These are phyloP conservation scores for Ephestia elutella DNA, from an alignment of 1,140 invertebrate genomes.

Conservation along the genomic window DNA sequence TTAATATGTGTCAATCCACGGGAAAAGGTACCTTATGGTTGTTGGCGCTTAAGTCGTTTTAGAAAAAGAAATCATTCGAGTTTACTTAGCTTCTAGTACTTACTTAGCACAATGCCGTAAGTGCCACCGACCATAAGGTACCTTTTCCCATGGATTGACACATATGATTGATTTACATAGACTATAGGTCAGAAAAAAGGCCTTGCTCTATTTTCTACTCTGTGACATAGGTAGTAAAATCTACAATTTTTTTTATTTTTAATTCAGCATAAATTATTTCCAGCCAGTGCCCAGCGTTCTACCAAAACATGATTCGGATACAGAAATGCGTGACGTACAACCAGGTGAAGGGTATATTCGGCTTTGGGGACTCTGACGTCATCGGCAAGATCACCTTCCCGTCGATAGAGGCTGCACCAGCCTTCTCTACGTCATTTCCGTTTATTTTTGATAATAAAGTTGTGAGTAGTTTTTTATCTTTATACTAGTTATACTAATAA, in stretches of 20 bases:
- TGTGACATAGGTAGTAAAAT: too few species aligned
- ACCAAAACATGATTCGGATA: constrained; percentile 93
- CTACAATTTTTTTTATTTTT: background rate
- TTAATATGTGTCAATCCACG: too few species aligned
- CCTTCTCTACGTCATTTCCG: constrained; percentile 96
- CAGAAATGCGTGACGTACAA: constrained; percentile 97
- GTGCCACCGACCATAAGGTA: too few species aligned
- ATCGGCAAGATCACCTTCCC: constrained; percentile 99
- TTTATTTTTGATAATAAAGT: constrained; percentile 89
- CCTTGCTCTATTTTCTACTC: too few species aligned
- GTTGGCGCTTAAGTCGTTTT: too few species aligned
- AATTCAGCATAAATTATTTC: constrained; percentile 35
- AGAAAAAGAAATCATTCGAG: too few species aligned
- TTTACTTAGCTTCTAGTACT: too few species aligned
- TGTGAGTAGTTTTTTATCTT: constrained; percentile 36
- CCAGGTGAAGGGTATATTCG: constrained; percentile 97
- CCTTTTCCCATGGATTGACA: too few species aligned
- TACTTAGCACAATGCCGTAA: too few species aligned
- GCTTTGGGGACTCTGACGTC: constrained; percentile 95
- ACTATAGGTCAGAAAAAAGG: too few species aligned
- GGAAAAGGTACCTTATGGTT: too few species aligned
- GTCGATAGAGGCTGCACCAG: constrained; percentile 96
- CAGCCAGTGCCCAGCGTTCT: constrained; percentile 90
- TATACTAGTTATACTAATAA: constrained; percentile 4
- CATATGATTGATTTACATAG: too few species aligned